A percentile compares a stretch with the other conserved stretches of the same genome.
phyloP scores from a whole-genome alignment of 2,888 invertebrate species.

The Drosophila hawaiiensis region DNA sequence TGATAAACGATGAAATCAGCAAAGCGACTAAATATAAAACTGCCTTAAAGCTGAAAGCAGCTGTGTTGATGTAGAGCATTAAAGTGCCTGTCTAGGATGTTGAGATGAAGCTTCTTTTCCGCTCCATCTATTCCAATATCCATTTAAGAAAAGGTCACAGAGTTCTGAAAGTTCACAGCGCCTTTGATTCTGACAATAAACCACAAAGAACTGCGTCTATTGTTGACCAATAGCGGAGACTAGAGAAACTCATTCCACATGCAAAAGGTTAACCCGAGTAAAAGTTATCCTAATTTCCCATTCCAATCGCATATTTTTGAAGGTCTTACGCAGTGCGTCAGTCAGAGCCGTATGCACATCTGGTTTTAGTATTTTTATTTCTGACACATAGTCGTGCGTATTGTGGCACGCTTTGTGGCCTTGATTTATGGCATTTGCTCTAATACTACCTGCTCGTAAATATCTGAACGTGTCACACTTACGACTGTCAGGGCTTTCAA shows the following conservation, averaged over 20 bases:
- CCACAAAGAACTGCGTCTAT: conserved; percentile 40
- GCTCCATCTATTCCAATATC: conserved; percentile 7
- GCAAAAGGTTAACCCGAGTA: conserved; percentile 21
- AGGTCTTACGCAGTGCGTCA: conserved; percentile 42
- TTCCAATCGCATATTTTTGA: conserved; percentile 26
- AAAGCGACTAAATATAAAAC: conserved; percentile 11
- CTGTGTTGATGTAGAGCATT: conserved; percentile 22
- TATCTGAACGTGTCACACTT: conserved; percentile 47
- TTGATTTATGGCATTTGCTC: conserved; percentile 46
- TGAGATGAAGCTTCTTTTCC: not conserved
- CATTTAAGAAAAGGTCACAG: conserved; percentile 50
- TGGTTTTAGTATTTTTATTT: conserved; percentile 24
- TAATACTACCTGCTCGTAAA: conserved; percentile 51
- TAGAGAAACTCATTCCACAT: conserved; percentile 21
- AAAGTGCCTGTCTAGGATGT: not conserved
- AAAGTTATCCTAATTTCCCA: conserved; percentile 8
- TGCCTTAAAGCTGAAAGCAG: conserved; percentile 4
- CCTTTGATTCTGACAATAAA: conserved; percentile 60
- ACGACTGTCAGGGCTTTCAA: conserved; percentile 19
- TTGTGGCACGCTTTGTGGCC: conserved; percentile 28
- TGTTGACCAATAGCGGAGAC: conserved; percentile 30
- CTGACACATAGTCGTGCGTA: conserved; percentile 29
- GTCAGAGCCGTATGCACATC: conserved; percentile 46
- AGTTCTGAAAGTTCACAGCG: conserved; percentile 51
- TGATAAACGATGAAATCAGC: conserved; percentile 26